Base-by-base conservation (phyloP, 2,888 invertebrate species). In the Monopis laevigella region DNA sequence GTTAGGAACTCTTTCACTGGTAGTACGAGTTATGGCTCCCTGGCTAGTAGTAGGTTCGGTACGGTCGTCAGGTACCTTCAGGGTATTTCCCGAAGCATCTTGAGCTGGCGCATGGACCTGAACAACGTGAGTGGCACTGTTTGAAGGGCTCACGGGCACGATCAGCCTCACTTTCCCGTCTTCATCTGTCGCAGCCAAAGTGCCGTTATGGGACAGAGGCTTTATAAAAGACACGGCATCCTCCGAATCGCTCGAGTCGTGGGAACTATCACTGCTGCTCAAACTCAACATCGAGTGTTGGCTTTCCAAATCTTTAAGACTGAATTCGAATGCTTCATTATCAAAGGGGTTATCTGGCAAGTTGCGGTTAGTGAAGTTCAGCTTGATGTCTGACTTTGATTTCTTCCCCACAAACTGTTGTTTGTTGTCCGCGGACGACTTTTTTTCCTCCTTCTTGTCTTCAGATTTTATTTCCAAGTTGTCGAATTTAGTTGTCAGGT, bases 1-100 rank as follows among this genome's bases (percentile, higher is more conserved):
- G 59, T 92, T 89, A 3, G 93, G 92, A 45, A 93, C 88, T 64
- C 91, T 90, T 57, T 93, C 93, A 69, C 93, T 93, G 19, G 92
- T 92, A 36, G 90, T 88, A 50, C 93, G 82, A 1, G 88, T 88
- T 48, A 90, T 90, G 32, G 85, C 84, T 3, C 86, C 82, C 2
- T 86, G 83, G 14, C 86, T 85, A 21, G 86, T 86, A 7, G 55
- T 73, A 56, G 45, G 73, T 46, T 52, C 77, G 61, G 49, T 64
- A n/a, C 36, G 36, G 13, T 19, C 36, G 49, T 55, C 77, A 47
- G 69, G 82, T 24, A 88, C 83, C 43, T 84, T 82, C 14, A 88
- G 65, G 27, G 84, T 82, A 7, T 84, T 11, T 72, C 7, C 86
- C 78, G 41, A 65, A 61, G 0, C 48, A 53, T 13, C 45, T 35